A percentile compares a stretch with the other conserved stretches of the same genome.
Conservation (phyloP, 2,113 vertebrate genomes). For the Tragelaphus strepsiceros region DNA sequence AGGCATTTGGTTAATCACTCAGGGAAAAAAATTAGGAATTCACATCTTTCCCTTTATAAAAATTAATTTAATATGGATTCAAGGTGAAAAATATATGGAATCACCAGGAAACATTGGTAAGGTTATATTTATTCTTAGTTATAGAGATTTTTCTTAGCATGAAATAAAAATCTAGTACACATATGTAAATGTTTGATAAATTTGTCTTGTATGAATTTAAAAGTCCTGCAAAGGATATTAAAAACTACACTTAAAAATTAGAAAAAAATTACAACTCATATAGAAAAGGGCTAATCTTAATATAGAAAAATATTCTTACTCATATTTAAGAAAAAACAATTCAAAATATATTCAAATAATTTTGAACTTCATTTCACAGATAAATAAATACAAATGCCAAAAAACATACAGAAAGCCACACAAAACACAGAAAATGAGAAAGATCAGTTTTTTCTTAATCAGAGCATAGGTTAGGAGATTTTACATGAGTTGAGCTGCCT, state of each 20-base stretch:
- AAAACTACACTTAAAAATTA: neutral
- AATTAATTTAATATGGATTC: neutral
- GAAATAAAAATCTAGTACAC: neutral
- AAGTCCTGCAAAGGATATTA: neutral
- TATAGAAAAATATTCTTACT: neutral
- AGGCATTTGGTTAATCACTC: neutral
- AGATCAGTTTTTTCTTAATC: neutral
- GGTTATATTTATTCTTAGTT: neutral
- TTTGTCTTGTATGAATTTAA: neutral
- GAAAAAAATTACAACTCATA: neutral
- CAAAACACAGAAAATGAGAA: neutral
- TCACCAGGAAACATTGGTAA: slow-evolving; percentile 3
- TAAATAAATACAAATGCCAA: neutral
- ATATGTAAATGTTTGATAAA: neutral
- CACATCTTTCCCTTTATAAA: neutral
- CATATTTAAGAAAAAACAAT: neutral
- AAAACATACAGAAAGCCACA: neutral
- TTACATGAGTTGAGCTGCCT: neutral
- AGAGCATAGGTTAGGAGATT: neutral
- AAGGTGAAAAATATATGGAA: neutral
- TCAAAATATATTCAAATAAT: neutral
- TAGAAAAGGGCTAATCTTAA: neutral
- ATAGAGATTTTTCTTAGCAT: neutral
- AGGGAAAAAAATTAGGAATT: neutral
- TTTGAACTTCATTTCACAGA: neutral